Conservation (phyloP, 2,888 invertebrate species). For the Pheosia tremula region DNA sequence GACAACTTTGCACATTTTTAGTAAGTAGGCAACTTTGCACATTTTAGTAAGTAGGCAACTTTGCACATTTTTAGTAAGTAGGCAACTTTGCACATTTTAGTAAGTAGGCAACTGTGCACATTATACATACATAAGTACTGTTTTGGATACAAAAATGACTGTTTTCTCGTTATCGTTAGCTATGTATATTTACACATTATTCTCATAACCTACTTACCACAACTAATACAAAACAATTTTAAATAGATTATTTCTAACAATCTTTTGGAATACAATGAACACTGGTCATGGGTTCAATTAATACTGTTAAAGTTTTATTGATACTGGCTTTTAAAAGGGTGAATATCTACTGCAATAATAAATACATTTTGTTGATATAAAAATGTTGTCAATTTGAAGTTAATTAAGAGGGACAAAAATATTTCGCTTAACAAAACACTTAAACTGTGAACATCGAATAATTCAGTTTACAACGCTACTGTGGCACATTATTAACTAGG, state of each 20-base stretch:
- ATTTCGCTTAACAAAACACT: no score
- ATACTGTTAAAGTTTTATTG: background rate
- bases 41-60: background rate
- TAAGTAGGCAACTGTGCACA: background rate
- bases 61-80: no score
- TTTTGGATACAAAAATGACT: background rate
- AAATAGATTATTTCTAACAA: background rate
- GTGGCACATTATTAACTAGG: constrained; percentile 38
- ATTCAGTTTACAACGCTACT: background rate
- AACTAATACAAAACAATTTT: background rate
- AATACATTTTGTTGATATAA: background rate
- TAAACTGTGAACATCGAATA: background rate
- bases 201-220: background rate
- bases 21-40: no score
- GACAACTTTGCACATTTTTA: background rate
- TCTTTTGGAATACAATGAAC: background rate
- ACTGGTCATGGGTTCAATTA: background rate
- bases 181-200: background rate
- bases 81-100: no score
- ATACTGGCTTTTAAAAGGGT: background rate
- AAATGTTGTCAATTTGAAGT: background rate
- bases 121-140: no score
- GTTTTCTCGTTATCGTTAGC: background rate
- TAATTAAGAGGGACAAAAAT: background rate
- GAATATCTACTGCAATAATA: background rate